Evolutionary conservation across 2,888 invertebrate species (phyloP).

Genomic region (Brenthis ino): DNA sequence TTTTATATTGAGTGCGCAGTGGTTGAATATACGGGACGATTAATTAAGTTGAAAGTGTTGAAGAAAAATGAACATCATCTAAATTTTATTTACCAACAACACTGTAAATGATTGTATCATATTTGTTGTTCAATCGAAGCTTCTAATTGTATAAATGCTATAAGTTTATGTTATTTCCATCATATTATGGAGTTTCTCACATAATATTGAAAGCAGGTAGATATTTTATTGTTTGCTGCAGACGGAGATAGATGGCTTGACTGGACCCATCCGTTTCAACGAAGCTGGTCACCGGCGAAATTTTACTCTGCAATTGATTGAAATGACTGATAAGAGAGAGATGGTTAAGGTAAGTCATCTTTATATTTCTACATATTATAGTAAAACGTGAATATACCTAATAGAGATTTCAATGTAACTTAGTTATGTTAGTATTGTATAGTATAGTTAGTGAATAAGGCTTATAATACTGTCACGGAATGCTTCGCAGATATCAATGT

Average conservation of each 20-base stretch:
- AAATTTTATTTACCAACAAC: background rate
- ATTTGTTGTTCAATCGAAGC: no score
- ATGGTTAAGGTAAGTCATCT: conserved; percentile 87
- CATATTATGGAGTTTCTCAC: background rate
- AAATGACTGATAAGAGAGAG: conserved; percentile 94
- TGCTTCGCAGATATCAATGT: no score
- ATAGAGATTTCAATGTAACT: no score
- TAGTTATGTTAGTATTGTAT: no score
- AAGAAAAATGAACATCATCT: background rate
- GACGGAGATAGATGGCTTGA: conserved; percentile 94
- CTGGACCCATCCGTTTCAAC: conserved; percentile 93
- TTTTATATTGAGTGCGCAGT: conserved; percentile 50
- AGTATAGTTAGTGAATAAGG: no score
- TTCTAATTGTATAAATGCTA: background rate
- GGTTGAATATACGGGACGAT: conserved; percentile 46
- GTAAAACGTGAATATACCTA: background rate
- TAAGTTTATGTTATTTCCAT: background rate
- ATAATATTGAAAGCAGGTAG: conserved; percentile 49
- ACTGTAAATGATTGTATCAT: no score
- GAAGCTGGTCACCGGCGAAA: conserved; percentile 92
- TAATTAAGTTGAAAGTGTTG: conserved; percentile 49
- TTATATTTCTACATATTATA: background rate
- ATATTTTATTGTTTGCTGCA: conserved; percentile 73
- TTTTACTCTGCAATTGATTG: conserved; percentile 93
- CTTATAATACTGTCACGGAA: no score